A percentile compares a stretch with the other conserved stretches of the same genome.
Conservation (phyloP, 53 echinoderm and acorn worm species). For the Patiria pectinifera region DNA sequence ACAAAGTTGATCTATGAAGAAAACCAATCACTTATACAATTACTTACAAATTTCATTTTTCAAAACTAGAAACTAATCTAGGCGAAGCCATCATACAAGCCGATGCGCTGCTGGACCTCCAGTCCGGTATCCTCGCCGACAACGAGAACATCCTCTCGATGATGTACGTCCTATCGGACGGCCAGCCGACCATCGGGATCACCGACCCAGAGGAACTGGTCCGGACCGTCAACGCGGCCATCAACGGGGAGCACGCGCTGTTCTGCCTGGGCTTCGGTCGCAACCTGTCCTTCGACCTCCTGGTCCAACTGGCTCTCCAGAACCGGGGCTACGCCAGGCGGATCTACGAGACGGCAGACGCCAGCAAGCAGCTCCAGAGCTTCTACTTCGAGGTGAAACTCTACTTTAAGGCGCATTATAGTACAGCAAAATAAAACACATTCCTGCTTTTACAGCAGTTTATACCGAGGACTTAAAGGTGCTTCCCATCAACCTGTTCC, state of each 20-base stretch:
- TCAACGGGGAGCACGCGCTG: conserved; percentile 79
- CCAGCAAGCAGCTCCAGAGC: conserved; percentile 76
- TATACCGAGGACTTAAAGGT: no score
- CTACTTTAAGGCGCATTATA: no score
- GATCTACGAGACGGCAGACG: conserved; percentile 85
- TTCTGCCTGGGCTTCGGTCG: conserved; percentile 89
- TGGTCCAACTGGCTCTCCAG: conserved; percentile 83
- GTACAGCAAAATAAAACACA: no score
- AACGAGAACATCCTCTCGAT: conserved; percentile 77
- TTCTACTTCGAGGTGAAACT: conserved; percentile 71
- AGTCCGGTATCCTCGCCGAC: conserved; percentile 62
- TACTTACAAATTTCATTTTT: neutral
- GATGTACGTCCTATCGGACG: conserved; percentile 91
- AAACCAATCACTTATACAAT: no score
- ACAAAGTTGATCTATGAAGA: no score
- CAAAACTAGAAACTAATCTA: conserved; percentile 84
- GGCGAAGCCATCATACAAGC: conserved; percentile 85
- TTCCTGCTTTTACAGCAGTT: no score
- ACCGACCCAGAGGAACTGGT: conserved; percentile 75
- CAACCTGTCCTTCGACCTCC: conserved; percentile 85
- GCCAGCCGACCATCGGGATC: conserved; percentile 81
- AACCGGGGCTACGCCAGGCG: conserved; percentile 83
- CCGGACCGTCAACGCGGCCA: conserved; percentile 62
- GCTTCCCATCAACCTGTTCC: no score
- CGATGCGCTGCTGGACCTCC: conserved; percentile 78